Conservation (phyloP, 2,888 invertebrate species). For the Nasonia oneida region DNA sequence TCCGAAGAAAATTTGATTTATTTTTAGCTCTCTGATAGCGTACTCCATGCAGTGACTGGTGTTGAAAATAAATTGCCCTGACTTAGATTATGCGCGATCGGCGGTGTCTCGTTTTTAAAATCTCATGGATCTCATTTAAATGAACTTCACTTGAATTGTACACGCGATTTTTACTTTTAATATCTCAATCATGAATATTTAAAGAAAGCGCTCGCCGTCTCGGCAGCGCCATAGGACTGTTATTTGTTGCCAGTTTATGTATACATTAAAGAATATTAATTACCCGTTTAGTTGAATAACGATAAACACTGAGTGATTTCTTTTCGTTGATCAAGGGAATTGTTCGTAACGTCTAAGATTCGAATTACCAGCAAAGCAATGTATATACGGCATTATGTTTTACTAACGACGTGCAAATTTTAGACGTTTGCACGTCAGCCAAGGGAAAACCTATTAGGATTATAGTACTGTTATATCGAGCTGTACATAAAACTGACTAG, state of each 20-base stretch:
- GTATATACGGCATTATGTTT: slow-evolving; percentile 70
- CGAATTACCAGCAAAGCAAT: slow-evolving; percentile 69
- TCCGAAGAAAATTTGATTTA: neutral
- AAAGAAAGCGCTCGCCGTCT: slow-evolving; percentile 28
- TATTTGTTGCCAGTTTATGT: slow-evolving; percentile 79
- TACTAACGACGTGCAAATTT: slow-evolving; percentile 50
- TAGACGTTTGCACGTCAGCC: slow-evolving; percentile 53
- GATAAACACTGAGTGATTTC: slow-evolving; percentile 74
- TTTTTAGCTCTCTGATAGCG: slow-evolving; percentile 12
- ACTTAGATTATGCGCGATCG: neutral
- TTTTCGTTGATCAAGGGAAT: slow-evolving; percentile 77
- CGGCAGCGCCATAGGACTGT: slow-evolving; percentile 72
- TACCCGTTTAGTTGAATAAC: slow-evolving; percentile 66
- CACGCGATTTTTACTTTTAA: slow-evolving; percentile 29
- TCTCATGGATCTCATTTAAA: slow-evolving; percentile 54
- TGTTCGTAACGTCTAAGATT: slow-evolving; percentile 76
- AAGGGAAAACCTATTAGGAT: slow-evolving; percentile 62
- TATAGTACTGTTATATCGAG: slow-evolving; percentile 60
- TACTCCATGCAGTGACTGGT: neutral
- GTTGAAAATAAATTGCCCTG: slow-evolving; percentile 3
- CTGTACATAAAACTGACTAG: slow-evolving; percentile 62
- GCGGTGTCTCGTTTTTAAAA: slow-evolving; percentile 31
- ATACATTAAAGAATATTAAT: slow-evolving; percentile 68
- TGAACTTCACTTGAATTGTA: slow-evolving; percentile 46
- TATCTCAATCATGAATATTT: slow-evolving; percentile 38